Evolutionary conservation across 2,113 vertebrate genomes (phyloP), one percentile per base, ranked within the genome.

Genomic region (Anolis sagrei): DNA sequence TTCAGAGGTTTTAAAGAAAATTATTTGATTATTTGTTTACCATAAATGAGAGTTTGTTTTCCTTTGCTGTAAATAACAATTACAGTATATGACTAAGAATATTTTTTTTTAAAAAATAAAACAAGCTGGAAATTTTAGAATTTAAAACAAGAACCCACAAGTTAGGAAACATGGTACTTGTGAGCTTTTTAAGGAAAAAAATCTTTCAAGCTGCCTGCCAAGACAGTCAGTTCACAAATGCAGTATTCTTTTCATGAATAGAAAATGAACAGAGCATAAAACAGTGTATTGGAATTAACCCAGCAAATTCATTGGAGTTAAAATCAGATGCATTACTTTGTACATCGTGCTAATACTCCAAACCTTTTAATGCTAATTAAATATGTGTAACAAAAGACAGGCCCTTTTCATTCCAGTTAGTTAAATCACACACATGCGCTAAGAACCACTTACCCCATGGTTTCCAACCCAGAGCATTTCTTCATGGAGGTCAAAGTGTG

Each of bases 381-480:
- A 79, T 34, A 69, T 16, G 27, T 25, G 29, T n/a, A 32, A 70
- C 1, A 69, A 1, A 80, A 29, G 16, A 32, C 18, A 10, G 21
- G 54, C 18, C 19, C 51, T 18, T 11, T 32, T 76, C 75, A 18
- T 48, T 48, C 16, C 3, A 7, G 16, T 68, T 77, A 77, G 51
- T 36, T 29, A 34, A 76, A 78, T 44, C 16, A 29, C 5, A 36
- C 36, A 32, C 13, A 83, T 29, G 48, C 9, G 54, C 64, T 1
- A 80, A 77, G 23, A 19, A 4, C 7, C 34, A 84, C 98, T 94
- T 93, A 99, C 99, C 95, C 98, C 96, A 7, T 99, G 99, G 95
- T 98, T 99, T 36, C 99, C 99, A 86, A 98, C 98, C 99, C 98
- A 99, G 9, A 99, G 97, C 94, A 98, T 97, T 95, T 99, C 99